phyloP scores from a whole-genome alignment of 1,140 invertebrate species.

The Drosophila sucinea region DNA sequence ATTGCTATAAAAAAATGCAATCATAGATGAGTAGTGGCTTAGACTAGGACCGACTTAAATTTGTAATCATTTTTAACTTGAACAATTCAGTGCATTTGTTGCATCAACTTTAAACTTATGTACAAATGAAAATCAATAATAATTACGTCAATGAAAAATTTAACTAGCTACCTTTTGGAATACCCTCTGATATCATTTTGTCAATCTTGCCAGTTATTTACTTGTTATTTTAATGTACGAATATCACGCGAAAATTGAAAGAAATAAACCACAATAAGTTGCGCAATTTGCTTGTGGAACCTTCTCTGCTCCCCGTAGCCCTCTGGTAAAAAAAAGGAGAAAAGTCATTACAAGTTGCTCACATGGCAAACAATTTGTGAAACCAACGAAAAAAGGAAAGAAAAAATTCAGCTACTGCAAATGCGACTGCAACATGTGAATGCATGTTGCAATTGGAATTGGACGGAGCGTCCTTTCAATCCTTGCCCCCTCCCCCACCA shows the following conservation, averaged over 20 bases:
- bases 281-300: constrained; percentile 43
- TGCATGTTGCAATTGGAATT: constrained; percentile 43
- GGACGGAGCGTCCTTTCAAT: background rate
- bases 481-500: background rate
- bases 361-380: constrained; percentile 41
- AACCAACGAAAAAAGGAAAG: background rate
- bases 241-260: constrained; percentile 34
- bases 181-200: background rate
- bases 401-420: constrained; percentile 28
- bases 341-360: constrained; percentile 65
- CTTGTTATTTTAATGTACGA: constrained; percentile 39
- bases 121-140: background rate
- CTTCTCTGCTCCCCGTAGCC: background rate
- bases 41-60: too few relatives aligned
- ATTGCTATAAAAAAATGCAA: too few relatives aligned
- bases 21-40: too few relatives aligned
- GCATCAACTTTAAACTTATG: too few relatives aligned
- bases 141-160: constrained; percentile 5
- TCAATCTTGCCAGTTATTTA: background rate
- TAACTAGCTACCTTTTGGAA: background rate
- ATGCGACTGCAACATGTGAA: constrained; percentile 39
- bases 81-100: background rate
- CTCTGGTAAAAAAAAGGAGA: constrained; percentile 29
- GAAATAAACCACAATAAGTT: constrained; percentile 32
- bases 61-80: background rate